Conservation (phyloP, 2,797 vertebrate genomes). For the Oryzias dopingdopingensis region DNA sequence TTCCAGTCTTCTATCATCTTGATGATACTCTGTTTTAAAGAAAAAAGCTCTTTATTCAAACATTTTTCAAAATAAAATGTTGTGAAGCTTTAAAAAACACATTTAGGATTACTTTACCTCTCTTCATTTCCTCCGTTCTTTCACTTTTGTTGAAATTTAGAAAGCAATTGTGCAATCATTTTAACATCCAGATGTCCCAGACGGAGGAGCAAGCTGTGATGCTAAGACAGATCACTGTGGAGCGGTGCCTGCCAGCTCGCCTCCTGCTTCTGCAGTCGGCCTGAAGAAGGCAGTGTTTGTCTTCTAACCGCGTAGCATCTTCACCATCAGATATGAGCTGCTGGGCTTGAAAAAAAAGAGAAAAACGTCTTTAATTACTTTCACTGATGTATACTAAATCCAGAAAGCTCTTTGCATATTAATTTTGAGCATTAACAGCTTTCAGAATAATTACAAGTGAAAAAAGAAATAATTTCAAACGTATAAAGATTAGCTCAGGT, state of each 20-base stretch:
- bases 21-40: too few species aligned
- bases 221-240: conserved; percentile 24
- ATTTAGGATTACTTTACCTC: too few species aligned
- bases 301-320: conserved; percentile 21
- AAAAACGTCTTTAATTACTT: conserved; percentile 55
- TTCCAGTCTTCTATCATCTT: too few species aligned
- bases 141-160: too few species aligned
- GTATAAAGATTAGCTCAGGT: conserved; percentile 56
- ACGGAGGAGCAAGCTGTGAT: conserved; percentile 23
- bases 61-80: too few species aligned
- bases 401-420: conserved; percentile 47
- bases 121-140: too few species aligned
- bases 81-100: too few species aligned
- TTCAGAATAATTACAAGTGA: conserved; percentile 57
- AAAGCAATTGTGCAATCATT: too few species aligned
- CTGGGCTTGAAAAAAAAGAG: not conserved
- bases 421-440: conserved; percentile 43
- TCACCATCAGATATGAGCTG: conserved; percentile 3
- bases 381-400: conserved; percentile 47
- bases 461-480: conserved; percentile 32
- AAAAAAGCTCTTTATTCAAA: too few species aligned
- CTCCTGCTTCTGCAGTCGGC: conserved; percentile 13
- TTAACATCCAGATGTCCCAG: conserved; percentile 7
- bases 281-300: conserved; percentile 72
- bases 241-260: conserved; percentile 9